Percentiles rank a stretch among this genome's conserved stretches.
These are phyloP conservation scores for Lacerta bilineata DNA, from an alignment of 2,797 vertebrate species.

Conservation along the genomic window DNA sequence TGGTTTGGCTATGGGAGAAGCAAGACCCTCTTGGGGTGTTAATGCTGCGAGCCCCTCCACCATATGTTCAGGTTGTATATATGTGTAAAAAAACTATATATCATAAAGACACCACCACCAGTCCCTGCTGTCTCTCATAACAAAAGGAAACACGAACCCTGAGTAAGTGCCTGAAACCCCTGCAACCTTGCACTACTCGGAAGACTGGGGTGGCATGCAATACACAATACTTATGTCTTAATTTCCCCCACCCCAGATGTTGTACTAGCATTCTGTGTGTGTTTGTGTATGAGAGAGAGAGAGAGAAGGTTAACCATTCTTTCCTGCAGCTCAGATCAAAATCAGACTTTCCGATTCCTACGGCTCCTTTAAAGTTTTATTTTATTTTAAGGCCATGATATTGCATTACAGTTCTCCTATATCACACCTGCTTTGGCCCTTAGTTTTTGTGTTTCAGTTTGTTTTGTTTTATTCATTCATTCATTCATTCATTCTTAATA, in stretches of 20 bases:
- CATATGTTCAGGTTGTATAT: too few species aligned
- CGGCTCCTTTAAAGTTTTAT: background rate
- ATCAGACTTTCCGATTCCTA: background rate
- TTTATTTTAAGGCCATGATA: background rate
- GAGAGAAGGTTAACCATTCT: background rate
- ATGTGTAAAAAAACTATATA: too few species aligned
- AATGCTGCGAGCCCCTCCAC: too few species aligned
- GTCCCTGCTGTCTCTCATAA: too few species aligned
- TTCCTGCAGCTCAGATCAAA: background rate
- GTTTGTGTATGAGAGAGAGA: background rate
- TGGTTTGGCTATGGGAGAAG: too few species aligned
- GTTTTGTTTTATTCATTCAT: background rate
- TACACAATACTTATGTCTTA: background rate
- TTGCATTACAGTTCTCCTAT: background rate
- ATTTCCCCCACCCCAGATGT: background rate
- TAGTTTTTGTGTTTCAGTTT: background rate
- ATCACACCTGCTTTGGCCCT: background rate
- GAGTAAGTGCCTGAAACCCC: too few species aligned
- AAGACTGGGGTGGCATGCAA: too few species aligned
- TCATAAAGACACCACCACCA: too few species aligned
- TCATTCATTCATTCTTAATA: background rate
- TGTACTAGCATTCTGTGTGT: background rate
- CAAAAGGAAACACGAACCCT: too few species aligned
- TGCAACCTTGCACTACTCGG: too few species aligned
- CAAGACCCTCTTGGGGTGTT: too few species aligned